Evolutionary conservation across 2,113 vertebrate genomes (phyloP), one percentile per base, ranked within the genome.

Genomic region (Oenanthe oenanthe): DNA sequence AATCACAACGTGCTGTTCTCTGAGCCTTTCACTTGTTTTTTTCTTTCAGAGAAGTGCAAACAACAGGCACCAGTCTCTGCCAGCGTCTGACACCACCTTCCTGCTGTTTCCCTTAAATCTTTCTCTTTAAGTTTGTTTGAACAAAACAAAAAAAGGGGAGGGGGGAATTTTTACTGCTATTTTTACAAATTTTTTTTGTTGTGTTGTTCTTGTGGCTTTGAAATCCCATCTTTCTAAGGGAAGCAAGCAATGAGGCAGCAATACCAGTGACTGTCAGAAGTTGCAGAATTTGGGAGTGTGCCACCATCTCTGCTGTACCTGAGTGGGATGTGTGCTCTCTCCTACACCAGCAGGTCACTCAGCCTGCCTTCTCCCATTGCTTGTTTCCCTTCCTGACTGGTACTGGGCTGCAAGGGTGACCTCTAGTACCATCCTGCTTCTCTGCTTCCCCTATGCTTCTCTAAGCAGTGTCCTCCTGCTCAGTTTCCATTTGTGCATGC

Each of bases 21-120:
- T 1, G 9, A 92, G 89, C 73, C 68, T 80, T 95, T 84, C 57
- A 22, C 83, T 94, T 92, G 91, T 93, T 95, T 70, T 92, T 67
- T 53, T 84, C n/a, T 92, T 81, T 60, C 65, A 63, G 83, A 88
- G 86, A 81, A 95, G 68, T 93, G 68, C 91, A 95, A 90, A 94
- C 83, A 97, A 87, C 79, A 70, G 88, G 56, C 91, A 91, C 65
- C 10, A 66, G 40, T 58, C 60, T 89, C 92, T 94, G 79, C 76
- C 88, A 74, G 53, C 0, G 2, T 85, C 83, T 96, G 80, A 95
- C 82, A 92, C 79, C 63, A 80, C 88, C 48, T 93, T 95, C 80
- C 53, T 84, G 67, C 82, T 81, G 75, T 67, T 94, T 86, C 79
- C 25, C 40, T 93, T 93, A 87, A 73, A 91, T 92, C 68, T 84